A percentile compares a stretch with the other conserved stretches of the same genome.
Conservation (phyloP, 2,888 invertebrate genomes). For the Drosophila fulvimacula region DNA sequence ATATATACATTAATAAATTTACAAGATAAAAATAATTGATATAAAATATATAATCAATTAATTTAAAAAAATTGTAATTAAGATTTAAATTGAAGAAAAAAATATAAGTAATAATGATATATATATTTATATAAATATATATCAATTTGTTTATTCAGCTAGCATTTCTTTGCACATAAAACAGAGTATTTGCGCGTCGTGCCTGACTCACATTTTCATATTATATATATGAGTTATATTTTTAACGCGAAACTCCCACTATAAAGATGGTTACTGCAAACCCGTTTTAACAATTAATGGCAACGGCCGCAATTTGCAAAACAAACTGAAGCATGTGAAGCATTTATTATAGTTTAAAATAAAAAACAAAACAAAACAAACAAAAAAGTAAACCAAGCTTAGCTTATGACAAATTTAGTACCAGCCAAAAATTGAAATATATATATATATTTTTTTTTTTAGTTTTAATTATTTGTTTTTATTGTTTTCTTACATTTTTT, state of each 20-base stretch:
- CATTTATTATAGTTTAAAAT: constrained; percentile 8
- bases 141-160: background rate
- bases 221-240: constrained; percentile 1
- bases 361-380: background rate
- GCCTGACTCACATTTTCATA: background rate
- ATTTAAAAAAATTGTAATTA: no score
- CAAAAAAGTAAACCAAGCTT: background rate
- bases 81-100: no score
- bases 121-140: background rate
- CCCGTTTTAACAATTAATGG: constrained; percentile 43
- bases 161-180: background rate
- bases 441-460: background rate
- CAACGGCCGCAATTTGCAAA: constrained; percentile 49
- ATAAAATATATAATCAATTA: no score
- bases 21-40: no score
- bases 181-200: background rate
- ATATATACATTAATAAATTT: no score
- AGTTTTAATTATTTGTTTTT: constrained; percentile 25
- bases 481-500: background rate
- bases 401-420: constrained; percentile 11
- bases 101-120: no score
- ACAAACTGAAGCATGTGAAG: constrained; percentile 5
- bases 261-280: constrained; percentile 30
- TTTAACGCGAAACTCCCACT: constrained; percentile 23
- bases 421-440: constrained; percentile 3